Evolutionary conservation across 2,113 vertebrate genomes (phyloP), one percentile per base, ranked within the genome.

Genomic region (Promerops cafer): DNA sequence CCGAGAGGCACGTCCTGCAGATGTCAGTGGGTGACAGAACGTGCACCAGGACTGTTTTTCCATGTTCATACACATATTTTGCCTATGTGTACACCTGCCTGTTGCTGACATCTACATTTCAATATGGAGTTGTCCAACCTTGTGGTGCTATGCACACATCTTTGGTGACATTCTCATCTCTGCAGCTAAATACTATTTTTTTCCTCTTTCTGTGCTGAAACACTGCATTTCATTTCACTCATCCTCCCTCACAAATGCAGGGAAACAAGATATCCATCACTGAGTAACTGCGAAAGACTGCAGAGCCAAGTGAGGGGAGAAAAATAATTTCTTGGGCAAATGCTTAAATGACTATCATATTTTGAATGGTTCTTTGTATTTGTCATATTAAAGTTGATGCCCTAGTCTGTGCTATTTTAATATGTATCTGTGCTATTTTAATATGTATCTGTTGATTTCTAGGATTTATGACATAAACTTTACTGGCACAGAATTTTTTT

Each of bases 331-430:
- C 31, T 88, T 74, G 47, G 33, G 17, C 59, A 83, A 59, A 81
- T 59, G 47, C 21, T 94, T 83, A 89, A 89, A 86, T 44, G 13
- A 17, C 35, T 72, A 52, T 56, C 37, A 24, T 72, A 64, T 86
- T 88, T 87, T 87, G 72, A 94, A 94, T 69, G 40, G n/a, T 18
- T 77, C 85, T 90, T 86, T 88, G 44, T 85, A 83, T 79, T 64
- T 82, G 30, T 63, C 31, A 19, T 83, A 64, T n/a, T 90, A 70
- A 93, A 83, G 16, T 17, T 78, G 47, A 70, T 71, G 35, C 7
- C 35, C 9, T 50, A 17, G 5, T 44, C 52, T 59, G 8, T 70
- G 47, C 23, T 76, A 26, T 44, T 60, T 61, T 65, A 54, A 83
- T 44, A 57, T 10, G 5, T n/a, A 35, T 70, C 39, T 83, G 24